A percentile compares a stretch with the other conserved stretches of the same genome.
phyloP scores from a whole-genome alignment of 1,140 invertebrate species.

The Papilio machaon region DNA sequence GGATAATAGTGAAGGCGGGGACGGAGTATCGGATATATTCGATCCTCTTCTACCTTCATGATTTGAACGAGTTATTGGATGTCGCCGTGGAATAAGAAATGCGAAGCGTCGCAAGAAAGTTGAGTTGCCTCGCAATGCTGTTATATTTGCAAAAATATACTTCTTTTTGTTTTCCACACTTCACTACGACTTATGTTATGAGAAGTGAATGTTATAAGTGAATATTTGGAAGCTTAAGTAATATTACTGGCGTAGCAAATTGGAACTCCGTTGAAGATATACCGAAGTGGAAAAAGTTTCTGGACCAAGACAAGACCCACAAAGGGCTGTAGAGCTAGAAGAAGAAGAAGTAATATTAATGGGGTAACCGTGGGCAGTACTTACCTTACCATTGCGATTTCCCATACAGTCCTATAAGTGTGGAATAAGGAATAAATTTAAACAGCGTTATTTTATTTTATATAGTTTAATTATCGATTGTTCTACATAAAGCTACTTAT shows the following conservation, averaged over 20 bases:
- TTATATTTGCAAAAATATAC: not conserved
- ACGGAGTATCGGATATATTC: not conserved
- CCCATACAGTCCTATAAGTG: too few relatives aligned
- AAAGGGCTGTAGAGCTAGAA: too few relatives aligned
- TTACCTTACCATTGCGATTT: too few relatives aligned
- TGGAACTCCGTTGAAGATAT: too few relatives aligned
- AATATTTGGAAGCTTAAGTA: not conserved
- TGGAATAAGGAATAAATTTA: not conserved
- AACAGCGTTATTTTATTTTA: not conserved
- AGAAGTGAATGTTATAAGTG: not conserved
- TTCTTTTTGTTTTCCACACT: not conserved
- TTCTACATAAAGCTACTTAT: conserved; percentile 4
- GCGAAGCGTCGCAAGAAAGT: conserved; percentile 1
- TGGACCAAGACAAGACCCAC: too few relatives aligned
- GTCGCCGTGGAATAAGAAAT: not conserved
- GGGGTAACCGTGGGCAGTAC: too few relatives aligned
- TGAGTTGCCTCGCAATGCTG: conserved; percentile 2
- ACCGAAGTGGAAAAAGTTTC: too few relatives aligned
- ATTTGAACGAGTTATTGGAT: conserved; percentile 15
- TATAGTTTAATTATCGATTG: not conserved
- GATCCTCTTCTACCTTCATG: not conserved
- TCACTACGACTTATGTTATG: not conserved
- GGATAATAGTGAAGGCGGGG: not conserved
- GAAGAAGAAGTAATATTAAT: too few relatives aligned
- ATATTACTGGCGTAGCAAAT: too few relatives aligned